A percentile compares a stretch with the other conserved stretches of the same genome.
Conservation (phyloP, 1,140 invertebrate species). For the Muscidifurax raptorellus region DNA sequence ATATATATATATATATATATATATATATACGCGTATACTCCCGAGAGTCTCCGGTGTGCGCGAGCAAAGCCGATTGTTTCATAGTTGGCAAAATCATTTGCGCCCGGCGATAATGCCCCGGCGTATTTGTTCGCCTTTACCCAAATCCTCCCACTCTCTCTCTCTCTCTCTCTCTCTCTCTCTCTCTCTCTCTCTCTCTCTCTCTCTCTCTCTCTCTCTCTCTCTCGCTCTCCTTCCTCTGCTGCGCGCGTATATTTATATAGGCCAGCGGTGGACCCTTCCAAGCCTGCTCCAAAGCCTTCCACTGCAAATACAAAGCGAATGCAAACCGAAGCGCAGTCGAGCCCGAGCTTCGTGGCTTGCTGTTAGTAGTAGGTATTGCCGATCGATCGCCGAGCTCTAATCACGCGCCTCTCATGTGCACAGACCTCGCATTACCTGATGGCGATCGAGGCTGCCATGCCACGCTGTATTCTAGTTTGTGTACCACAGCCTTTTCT, state of each 20-base stretch:
- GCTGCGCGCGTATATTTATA: not conserved
- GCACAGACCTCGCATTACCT: not conserved
- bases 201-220: too few species aligned
- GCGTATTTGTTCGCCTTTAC: conserved; percentile 18
- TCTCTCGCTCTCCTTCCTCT: too few species aligned
- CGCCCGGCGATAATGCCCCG: conserved; percentile 6
- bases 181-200: not conserved
- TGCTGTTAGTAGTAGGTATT: not conserved
- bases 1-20: too few species aligned
- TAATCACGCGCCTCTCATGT: not conserved
- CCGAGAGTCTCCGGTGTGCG: not conserved
- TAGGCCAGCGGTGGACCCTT: not conserved
- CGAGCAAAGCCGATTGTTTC: conserved; percentile 31
- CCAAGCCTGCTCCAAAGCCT: not conserved
- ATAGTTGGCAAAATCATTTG: conserved; percentile 1
- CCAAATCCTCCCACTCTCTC: not conserved
- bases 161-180: too few species aligned
- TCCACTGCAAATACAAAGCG: conserved; percentile 17
- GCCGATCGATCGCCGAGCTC: not conserved
- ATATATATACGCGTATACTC: too few species aligned
- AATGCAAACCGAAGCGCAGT: conserved; percentile 9
- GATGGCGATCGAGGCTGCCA: too few species aligned
- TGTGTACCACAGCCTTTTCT: too few species aligned
- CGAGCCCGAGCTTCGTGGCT: not conserved
- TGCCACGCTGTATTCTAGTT: too few species aligned